These are phyloP conservation scores for Noctua pronuba DNA, from an alignment of 2,888 invertebrate species.

Conservation along the genomic window DNA sequence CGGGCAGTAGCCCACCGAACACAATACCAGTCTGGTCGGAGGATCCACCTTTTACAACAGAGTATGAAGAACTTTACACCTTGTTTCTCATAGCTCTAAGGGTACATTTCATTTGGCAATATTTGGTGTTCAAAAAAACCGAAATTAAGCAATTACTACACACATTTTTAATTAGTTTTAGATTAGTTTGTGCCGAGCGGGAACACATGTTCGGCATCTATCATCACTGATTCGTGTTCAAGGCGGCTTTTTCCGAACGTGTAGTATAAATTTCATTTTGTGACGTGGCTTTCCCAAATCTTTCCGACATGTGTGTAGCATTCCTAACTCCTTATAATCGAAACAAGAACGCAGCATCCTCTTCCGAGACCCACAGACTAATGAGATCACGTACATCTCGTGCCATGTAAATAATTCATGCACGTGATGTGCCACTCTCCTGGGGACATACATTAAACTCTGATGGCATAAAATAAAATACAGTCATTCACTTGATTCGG, in stretches of 20 bases:
- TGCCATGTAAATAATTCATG: conserved; percentile 41
- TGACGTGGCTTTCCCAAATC: not conserved
- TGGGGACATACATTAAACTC: conserved; percentile 28
- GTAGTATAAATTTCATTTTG: not conserved
- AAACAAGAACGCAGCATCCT: conserved; percentile 1
- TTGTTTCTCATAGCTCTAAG: not conserved
- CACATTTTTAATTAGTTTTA: too few species aligned
- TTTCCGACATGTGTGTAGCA: not conserved
- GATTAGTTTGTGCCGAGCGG: not conserved
- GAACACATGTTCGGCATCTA: not conserved
- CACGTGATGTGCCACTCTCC: conserved; percentile 28
- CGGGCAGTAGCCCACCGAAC: not conserved
- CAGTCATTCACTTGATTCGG: not conserved
- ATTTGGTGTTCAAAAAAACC: not conserved
- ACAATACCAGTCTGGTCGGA: not conserved
- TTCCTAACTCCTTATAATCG: not conserved
- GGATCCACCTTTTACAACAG: not conserved
- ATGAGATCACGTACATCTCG: conserved; percentile 40
- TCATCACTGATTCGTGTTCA: not conserved
- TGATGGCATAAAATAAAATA: conserved; percentile 24
- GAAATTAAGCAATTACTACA: not conserved
- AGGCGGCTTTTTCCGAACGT: not conserved
- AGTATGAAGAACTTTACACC: not conserved
- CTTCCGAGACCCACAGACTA: conserved; percentile 28
- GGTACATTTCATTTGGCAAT: not conserved